phyloP scores from a whole-genome alignment of 1,140 invertebrate species.

The Trachymyrmex septentrionalis region DNA sequence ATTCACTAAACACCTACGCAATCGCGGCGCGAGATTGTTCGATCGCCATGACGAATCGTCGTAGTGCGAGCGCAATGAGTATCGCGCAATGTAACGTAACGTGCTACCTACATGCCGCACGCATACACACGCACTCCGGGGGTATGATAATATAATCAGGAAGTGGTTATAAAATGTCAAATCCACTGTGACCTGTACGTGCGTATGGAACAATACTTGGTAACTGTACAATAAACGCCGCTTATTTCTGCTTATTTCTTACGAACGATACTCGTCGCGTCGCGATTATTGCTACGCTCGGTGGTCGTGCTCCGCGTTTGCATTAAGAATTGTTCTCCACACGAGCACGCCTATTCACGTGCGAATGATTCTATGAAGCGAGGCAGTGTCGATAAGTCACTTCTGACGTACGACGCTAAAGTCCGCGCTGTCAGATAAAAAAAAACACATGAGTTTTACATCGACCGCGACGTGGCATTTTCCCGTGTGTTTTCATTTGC shows the following conservation, averaged over 20 bases:
- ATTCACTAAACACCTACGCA: conserved; percentile 31
- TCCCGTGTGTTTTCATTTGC: conserved; percentile 5
- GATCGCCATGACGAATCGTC: conserved; percentile 47
- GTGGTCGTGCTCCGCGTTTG: conserved; percentile 19
- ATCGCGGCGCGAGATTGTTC: conserved; percentile 27
- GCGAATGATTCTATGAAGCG: background rate
- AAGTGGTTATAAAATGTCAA: conserved; percentile 47
- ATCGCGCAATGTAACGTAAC: conserved; percentile 36
- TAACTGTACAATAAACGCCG: conserved; percentile 21
- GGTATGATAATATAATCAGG: conserved; percentile 58
- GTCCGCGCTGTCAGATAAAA: background rate
- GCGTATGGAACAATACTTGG: conserved; percentile 26
- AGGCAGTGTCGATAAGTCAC: conserved; percentile 27
- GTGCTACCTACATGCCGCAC: conserved; percentile 42
- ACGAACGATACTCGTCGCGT: conserved; percentile 8
- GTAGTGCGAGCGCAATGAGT: background rate
- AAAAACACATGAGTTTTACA: background rate
- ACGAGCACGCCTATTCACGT: conserved; percentile 13
- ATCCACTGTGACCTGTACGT: conserved; percentile 2
- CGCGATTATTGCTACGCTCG: conserved; percentile 45
- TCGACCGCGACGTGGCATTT: conserved; percentile 4
- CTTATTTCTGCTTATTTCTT: conserved; percentile 8
- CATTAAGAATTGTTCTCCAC: conserved; percentile 31
- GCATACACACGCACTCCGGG: background rate
- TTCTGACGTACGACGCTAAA: conserved; percentile 3